These are phyloP conservation scores for Tachysurus fulvidraco DNA, from an alignment of 2,113 vertebrate genomes.

Conservation along the genomic window DNA sequence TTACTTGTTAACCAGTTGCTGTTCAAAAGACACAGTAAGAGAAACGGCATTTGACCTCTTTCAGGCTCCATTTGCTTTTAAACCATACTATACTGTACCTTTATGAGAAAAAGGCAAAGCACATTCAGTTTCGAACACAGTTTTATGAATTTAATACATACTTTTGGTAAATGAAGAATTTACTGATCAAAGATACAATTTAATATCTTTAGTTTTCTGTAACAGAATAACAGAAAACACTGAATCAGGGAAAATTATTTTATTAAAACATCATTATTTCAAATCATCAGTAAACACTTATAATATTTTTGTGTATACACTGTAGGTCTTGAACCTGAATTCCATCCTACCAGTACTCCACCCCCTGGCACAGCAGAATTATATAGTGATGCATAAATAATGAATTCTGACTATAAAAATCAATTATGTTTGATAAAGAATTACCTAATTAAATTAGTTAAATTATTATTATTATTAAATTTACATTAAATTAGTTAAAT, in stretches of 20 bases:
- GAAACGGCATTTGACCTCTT: slow-evolving; percentile 8
- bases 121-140: neutral
- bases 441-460: neutral
- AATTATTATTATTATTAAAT: no score
- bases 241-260: neutral
- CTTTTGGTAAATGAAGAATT: neutral
- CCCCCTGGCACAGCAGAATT: neutral
- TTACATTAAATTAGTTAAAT: neutral
- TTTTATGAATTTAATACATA: neutral
- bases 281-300: neutral
- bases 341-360: neutral
- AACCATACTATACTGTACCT: slow-evolving; percentile 16
- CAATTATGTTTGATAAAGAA: neutral
- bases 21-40: neutral
- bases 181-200: neutral
- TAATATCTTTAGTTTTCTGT: neutral
- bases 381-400: neutral
- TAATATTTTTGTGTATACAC: neutral
- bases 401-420: no score
- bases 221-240: neutral
- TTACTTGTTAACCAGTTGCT: slow-evolving; percentile 1
- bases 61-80: slow-evolving; percentile 19
- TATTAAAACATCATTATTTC: neutral
- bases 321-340: neutral
- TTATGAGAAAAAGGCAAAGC: slow-evolving; percentile 44